Evolutionary conservation across 2,888 invertebrate genomes (phyloP).

Genomic region (Fissipunctia ypsillon): DNA sequence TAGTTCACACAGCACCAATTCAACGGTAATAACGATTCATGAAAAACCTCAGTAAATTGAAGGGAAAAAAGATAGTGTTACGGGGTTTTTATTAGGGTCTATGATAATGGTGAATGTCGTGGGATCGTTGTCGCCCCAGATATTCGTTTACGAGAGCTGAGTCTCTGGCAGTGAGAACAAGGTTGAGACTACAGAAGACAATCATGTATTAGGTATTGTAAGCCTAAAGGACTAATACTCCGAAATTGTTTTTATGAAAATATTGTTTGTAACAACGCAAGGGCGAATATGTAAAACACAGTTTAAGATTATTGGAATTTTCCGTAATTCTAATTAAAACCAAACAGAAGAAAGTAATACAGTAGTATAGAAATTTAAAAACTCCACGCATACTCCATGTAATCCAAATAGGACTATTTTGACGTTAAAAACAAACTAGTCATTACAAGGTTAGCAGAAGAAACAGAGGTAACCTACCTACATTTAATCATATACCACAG

Average conservation of each 20-base stretch:
- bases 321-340: too few relatives aligned
- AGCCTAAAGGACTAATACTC: neutral
- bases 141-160: slow-evolving; percentile 38
- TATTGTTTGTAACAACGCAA: neutral
- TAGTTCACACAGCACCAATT: slow-evolving; percentile 22
- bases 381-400: neutral
- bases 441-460: too few relatives aligned
- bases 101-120: slow-evolving; percentile 21
- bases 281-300: neutral
- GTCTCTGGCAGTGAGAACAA: neutral
- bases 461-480: neutral
- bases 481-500: neutral
- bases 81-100: slow-evolving; percentile 49
- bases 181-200: neutral
- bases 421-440: neutral
- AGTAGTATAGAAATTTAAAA: neutral
- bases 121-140: slow-evolving; percentile 5
- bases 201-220: neutral
- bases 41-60: slow-evolving; percentile 45
- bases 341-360: too few relatives aligned
- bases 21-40: slow-evolving; percentile 37
- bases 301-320: neutral
- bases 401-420: neutral
- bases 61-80: slow-evolving; percentile 34
- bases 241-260: neutral